These are phyloP conservation scores for Drosophila paulistorum DNA, from an alignment of 1,140 invertebrate species.

Conservation along the genomic window DNA sequence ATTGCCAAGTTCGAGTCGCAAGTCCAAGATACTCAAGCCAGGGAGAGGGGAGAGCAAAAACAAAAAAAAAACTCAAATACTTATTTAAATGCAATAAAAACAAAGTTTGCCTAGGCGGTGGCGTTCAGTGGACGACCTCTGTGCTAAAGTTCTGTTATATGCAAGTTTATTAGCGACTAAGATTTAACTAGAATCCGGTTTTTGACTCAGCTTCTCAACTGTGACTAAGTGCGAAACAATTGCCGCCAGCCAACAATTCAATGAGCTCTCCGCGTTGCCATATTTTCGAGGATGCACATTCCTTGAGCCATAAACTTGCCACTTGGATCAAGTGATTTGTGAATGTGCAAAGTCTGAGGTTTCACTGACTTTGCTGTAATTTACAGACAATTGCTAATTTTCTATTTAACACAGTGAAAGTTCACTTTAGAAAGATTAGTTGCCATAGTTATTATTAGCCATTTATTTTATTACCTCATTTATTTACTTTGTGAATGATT, in stretches of 20 bases:
- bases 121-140: conserved; percentile 43
- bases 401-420: conserved; percentile 23
- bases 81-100: conserved; percentile 1
- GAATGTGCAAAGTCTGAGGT: conserved; percentile 47
- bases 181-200: conserved; percentile 49
- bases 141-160: conserved; percentile 44
- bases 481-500: not conserved
- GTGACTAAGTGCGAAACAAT: conserved; percentile 53
- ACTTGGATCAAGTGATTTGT: conserved; percentile 40
- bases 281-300: conserved; percentile 60
- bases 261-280: conserved; percentile 29
- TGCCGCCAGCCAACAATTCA: conserved; percentile 11
- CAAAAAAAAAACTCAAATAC: not conserved
- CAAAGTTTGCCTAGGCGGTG: conserved; percentile 22
- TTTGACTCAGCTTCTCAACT: conserved; percentile 16
- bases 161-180: conserved; percentile 35
- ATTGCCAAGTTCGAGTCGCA: conserved; percentile 55
- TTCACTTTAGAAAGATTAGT: conserved; percentile 25
- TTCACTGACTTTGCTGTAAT: conserved; percentile 40
- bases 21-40: conserved; percentile 33
- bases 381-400: conserved; percentile 50
- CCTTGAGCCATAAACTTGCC: conserved; percentile 24
- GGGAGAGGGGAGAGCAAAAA: not conserved
- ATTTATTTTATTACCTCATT: conserved; percentile 6
- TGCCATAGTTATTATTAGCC: not conserved